phyloP scores from a whole-genome alignment of 2,797 vertebrate genomes.

The Paedocypris micromegethes region DNA sequence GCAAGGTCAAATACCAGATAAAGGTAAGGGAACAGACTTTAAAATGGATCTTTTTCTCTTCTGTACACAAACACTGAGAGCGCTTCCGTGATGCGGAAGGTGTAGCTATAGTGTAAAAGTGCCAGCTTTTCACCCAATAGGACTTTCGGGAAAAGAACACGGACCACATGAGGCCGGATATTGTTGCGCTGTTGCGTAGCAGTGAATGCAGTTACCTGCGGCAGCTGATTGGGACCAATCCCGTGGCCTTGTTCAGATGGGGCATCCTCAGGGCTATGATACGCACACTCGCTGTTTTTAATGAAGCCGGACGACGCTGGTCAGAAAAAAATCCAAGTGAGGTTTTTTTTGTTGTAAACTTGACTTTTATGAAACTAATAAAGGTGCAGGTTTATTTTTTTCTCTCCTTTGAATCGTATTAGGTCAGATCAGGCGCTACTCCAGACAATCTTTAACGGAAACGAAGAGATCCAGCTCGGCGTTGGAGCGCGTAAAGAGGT shows the following conservation, averaged over 20 bases:
- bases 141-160: constrained; percentile 90
- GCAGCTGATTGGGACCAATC: constrained; percentile 83
- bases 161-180: constrained; percentile 88
- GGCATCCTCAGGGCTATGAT: constrained; percentile 83
- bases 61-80: background rate
- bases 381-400: constrained; percentile 5
- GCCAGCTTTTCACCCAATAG: constrained; percentile 55
- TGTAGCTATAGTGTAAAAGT: constrained; percentile 4
- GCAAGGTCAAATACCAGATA: constrained; percentile 86
- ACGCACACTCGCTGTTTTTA: constrained; percentile 77
- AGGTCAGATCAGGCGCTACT: constrained; percentile 60
- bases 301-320: constrained; percentile 63
- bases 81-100: background rate
- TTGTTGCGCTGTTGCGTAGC: constrained; percentile 81
- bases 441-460: constrained; percentile 64
- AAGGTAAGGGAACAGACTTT: constrained; percentile 66
- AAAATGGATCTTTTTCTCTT: background rate
- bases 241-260: constrained; percentile 89
- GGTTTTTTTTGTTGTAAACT: background rate
- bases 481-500: constrained; percentile 75
- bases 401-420: background rate
- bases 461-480: constrained; percentile 55
- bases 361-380: too few relatives aligned
- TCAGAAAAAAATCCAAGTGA: constrained; percentile 65
- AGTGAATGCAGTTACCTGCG: constrained; percentile 83